phyloP scores from a whole-genome alignment of 2,797 vertebrate species.

The Leptodactylus fallax region DNA sequence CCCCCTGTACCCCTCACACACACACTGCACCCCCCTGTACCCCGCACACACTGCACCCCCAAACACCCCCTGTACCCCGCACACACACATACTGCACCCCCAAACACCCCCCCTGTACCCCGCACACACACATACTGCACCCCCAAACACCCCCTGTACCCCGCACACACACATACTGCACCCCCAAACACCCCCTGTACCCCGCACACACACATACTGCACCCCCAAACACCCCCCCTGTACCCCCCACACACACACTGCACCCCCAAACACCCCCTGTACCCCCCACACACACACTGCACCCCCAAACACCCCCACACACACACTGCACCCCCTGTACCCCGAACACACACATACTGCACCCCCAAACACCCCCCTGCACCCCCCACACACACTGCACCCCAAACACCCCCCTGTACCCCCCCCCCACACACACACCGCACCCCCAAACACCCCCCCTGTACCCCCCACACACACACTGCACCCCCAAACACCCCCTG shows the following conservation, averaged over 20 bases:
- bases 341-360: background rate
- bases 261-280: background rate
- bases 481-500: background rate
- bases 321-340: background rate
- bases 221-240: too few relatives aligned
- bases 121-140: background rate
- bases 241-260: background rate
- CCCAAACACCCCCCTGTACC: too few relatives aligned
- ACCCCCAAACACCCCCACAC: too few relatives aligned
- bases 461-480: background rate
- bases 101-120: too few relatives aligned
- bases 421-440: background rate
- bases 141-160: background rate
- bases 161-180: background rate
- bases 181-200: background rate
- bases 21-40: background rate
- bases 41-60: background rate
- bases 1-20: background rate
- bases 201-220: background rate
- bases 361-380: background rate
- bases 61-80: background rate
- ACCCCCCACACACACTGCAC: background rate
- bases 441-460: background rate
- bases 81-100: too few relatives aligned
- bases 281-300: background rate